phyloP scores from a whole-genome alignment of 2,113 vertebrate species.

The Caretta caretta region DNA sequence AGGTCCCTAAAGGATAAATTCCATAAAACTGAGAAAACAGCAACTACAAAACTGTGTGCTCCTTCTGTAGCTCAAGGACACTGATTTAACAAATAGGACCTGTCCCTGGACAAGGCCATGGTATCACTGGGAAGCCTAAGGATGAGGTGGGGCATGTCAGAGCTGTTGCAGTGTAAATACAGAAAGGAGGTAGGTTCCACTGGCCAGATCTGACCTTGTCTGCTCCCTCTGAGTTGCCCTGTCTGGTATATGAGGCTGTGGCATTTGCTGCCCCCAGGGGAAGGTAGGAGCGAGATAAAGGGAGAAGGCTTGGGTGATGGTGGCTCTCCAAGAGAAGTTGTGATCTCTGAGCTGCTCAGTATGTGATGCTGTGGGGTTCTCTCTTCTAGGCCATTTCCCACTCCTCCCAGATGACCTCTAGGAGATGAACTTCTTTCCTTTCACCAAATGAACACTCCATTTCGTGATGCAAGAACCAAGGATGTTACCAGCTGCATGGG shows the following conservation, averaged over 20 bases:
- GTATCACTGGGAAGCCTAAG: not conserved
- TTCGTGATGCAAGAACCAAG: slow-evolving; percentile 10
- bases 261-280: not conserved
- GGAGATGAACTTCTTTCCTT: slow-evolving; percentile 38
- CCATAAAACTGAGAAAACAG: not conserved
- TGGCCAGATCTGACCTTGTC: not conserved
- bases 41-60: not conserved
- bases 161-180: not conserved
- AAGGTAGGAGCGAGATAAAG: not conserved
- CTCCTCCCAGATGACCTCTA: not conserved
- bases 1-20: not conserved
- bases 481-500: not conserved
- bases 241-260: rapidly evolving
- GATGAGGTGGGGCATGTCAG: not conserved
- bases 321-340: not conserved
- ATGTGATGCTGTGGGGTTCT: not conserved
- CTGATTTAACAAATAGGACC: not conserved
- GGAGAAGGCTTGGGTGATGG: not conserved
- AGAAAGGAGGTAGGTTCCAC: not conserved
- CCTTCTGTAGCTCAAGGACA: not conserved
- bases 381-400: slow-evolving; percentile 17
- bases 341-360: rapidly evolving
- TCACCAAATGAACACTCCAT: not conserved
- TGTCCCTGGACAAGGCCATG: not conserved
- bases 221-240: not conserved